Evolutionary conservation across 2,888 invertebrate genomes (phyloP), one percentile per base, ranked within the genome.

Genomic region (Frankliniella intonsa): DNA sequence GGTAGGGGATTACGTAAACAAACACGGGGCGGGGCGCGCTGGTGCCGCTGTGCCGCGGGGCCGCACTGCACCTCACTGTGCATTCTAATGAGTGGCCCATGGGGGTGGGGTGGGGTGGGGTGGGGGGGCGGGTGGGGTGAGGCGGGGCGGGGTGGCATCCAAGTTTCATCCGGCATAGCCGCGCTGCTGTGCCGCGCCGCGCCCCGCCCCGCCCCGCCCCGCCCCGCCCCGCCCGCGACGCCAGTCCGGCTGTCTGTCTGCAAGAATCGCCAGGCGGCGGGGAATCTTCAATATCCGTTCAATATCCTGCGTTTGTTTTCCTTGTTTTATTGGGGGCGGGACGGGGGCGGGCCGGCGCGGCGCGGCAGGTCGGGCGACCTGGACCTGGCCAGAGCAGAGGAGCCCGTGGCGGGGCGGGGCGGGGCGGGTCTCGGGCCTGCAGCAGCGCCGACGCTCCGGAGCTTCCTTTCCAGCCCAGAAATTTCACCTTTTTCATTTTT

Each of bases 1-100:
- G 38, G 38, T 38, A 38, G 38, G 5, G 25, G 69, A 76, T 76
- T 76, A 76, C 69, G 69, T 76, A 76, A 76, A 76, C 69, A 76
- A 76, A 76, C 69, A 76, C 38, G 38, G 5, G 38, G 3, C 38
- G 38, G 38, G 38, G 38, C 5, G 38, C 38, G 38, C 38, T 38
- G n/a, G n/a, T 55, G 17, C 55, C 55, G 55, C 55, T 5, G 55
- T 5, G 55, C 55, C 55, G 55, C 55, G 55, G 55, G 55, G 55
- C 55, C 17, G 14, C 55, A 19, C 55, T 55, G 55, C 55, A 55
- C 55, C 55, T 55, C 55, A 11, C 55, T 12, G 55, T 55, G 55
- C 55, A 55, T 55, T 55, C 55, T 55, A 55, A 55, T 55, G 55
- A 55, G 55, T 38, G 38, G 38, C 38, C 38, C 38, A 38, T 3